These are phyloP conservation scores for Hydrotaea diabolus DNA, from an alignment of 2,888 invertebrate species.

Conservation along the genomic window DNA sequence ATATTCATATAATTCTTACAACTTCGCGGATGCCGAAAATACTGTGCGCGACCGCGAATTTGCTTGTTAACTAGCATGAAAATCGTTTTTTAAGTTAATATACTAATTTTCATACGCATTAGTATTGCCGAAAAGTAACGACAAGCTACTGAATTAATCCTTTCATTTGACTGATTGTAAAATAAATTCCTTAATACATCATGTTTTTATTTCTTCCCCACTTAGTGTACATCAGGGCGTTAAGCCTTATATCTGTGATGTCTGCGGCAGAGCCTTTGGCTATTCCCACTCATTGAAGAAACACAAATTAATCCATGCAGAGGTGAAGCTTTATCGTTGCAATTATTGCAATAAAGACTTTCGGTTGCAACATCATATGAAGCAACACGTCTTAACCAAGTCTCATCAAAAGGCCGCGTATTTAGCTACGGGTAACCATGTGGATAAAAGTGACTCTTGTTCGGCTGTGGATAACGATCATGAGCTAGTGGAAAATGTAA, in stretches of 20 bases:
- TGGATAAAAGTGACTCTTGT: not conserved
- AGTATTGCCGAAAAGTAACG: too few species aligned
- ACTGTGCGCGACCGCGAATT: too few species aligned
- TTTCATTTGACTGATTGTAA: too few species aligned
- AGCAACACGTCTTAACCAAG: slow-evolving; percentile 78
- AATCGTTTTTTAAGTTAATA: too few species aligned
- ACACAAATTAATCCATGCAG: slow-evolving; percentile 77
- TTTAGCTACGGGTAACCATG: slow-evolving; percentile 26
- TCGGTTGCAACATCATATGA: slow-evolving; percentile 78
- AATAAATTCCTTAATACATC: too few species aligned
- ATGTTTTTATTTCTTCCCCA: not conserved
- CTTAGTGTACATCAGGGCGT: slow-evolving; percentile 74
- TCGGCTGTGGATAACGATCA: not conserved
- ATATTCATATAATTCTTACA: too few species aligned
- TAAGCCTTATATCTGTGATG: slow-evolving; percentile 77
- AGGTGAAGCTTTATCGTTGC: slow-evolving; percentile 77
- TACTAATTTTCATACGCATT: too few species aligned
- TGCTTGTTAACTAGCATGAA: too few species aligned
- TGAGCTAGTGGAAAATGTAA: slow-evolving; percentile 38
- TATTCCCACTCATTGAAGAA: slow-evolving; percentile 77
- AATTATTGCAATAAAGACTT: slow-evolving; percentile 78
- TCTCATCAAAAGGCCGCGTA: slow-evolving; percentile 76
- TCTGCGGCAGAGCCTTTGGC: slow-evolving; percentile 76
- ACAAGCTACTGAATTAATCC: too few species aligned
- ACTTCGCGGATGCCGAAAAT: too few species aligned